Evolutionary conservation across 2,797 vertebrate genomes (phyloP).

Genomic region (Anomalospiza imberbis): DNA sequence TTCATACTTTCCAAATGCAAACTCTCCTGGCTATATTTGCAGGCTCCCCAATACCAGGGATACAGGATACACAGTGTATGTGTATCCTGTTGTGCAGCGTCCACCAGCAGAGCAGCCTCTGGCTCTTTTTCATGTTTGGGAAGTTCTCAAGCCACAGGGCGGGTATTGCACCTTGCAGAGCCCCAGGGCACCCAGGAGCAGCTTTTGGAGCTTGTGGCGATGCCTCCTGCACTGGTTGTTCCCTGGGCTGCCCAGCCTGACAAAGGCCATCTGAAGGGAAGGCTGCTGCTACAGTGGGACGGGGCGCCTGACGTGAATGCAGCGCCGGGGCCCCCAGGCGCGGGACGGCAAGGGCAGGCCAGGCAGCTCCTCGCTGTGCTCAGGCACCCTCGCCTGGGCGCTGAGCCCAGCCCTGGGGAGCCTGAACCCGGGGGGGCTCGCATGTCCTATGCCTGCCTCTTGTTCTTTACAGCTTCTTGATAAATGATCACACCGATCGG

Average conservation of each 20-base stretch:
- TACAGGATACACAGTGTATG: too few relatives aligned
- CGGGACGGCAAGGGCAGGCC: not conserved
- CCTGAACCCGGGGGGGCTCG: not conserved
- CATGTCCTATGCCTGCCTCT: not conserved
- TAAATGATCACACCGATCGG: not conserved
- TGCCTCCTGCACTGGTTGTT: not conserved
- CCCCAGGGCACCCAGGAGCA: fast-evolving
- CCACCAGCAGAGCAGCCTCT: not conserved
- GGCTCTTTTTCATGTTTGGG: not conserved
- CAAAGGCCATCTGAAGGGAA: not conserved
- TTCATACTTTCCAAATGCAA: not conserved
- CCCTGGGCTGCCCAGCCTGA: not conserved
- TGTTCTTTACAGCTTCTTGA: not conserved
- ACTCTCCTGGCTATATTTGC: not conserved
- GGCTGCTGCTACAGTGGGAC: not conserved
- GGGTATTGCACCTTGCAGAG: fast-evolving
- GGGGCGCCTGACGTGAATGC: not conserved
- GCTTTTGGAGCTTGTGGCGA: not conserved
- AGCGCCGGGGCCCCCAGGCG: fast-evolving
- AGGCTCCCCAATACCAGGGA: not conserved
- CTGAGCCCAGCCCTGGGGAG: not conserved
- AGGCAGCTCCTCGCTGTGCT: not conserved
- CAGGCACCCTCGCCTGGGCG: fast-evolving
- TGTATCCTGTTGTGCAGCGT: fast-evolving
- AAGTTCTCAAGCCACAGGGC: not conserved